These are phyloP conservation scores for Spilarctia lutea DNA, from an alignment of 2,888 invertebrate species.

Conservation along the genomic window DNA sequence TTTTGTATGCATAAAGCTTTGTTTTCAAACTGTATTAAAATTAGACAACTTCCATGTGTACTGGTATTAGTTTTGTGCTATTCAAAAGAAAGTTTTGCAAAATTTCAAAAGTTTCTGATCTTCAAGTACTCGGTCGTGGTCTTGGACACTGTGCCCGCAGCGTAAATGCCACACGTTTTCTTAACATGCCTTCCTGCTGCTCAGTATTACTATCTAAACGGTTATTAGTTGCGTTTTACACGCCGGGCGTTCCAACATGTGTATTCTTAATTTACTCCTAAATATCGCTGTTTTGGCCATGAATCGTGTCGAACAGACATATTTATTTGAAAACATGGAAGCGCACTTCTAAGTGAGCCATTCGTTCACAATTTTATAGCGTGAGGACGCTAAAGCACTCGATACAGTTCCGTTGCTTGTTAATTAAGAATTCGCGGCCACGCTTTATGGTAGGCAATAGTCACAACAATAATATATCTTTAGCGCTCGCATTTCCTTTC, in stretches of 20 bases:
- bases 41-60: constrained; percentile 15
- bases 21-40: not conserved
- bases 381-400: constrained; percentile 42
- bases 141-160: constrained; percentile 60
- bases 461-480: constrained; percentile 76
- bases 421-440: constrained; percentile 74
- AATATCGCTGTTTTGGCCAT: constrained; percentile 80
- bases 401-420: constrained; percentile 72
- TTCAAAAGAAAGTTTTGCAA: constrained; percentile 21
- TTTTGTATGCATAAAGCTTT: not conserved
- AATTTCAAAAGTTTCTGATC: constrained; percentile 28
- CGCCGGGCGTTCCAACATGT: constrained; percentile 74
- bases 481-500: constrained; percentile 70
- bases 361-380: constrained; percentile 57
- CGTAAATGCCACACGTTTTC: constrained; percentile 66
- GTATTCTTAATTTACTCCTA: constrained; percentile 82
- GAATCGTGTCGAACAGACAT: constrained; percentile 78
- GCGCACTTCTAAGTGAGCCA: constrained; percentile 65
- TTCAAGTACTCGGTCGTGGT: constrained; percentile 58
- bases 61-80: not conserved
- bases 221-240: constrained; percentile 80
- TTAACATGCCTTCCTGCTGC: constrained; percentile 79
- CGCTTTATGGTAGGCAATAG: constrained; percentile 74
- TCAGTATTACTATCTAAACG: constrained; percentile 73
- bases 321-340: constrained; percentile 73